Evolutionary conservation across 1,140 invertebrate species (phyloP).

Genomic region (Cotesia chilonis): DNA sequence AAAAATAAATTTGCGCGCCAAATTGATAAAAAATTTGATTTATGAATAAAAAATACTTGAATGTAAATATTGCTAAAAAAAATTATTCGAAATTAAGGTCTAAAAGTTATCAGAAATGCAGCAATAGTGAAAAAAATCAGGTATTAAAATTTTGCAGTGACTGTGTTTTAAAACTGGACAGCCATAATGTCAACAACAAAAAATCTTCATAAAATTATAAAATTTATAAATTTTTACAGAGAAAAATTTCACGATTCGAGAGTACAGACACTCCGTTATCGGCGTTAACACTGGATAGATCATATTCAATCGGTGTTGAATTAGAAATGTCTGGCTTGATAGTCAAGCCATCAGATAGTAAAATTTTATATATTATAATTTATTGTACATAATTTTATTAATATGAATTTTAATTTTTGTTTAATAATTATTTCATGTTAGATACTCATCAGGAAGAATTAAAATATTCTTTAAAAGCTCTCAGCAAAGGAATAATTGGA

Average conservation of each 20-base stretch:
- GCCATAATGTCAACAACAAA: too few species aligned
- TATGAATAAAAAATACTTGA: too few species aligned
- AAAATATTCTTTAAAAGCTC: constrained; percentile 74
- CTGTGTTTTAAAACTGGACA: too few species aligned
- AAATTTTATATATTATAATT: not conserved
- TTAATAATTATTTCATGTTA: constrained; percentile 48
- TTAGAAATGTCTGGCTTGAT: constrained; percentile 75
- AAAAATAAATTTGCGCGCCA: too few species aligned
- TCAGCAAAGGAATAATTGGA: constrained; percentile 71
- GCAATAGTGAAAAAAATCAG: too few species aligned
- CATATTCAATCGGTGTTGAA: constrained; percentile 73
- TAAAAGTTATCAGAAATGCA: too few species aligned
- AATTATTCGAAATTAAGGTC: too few species aligned
- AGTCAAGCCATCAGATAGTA: constrained; percentile 74
- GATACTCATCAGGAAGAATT: constrained; percentile 74
- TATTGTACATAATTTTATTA: not conserved
- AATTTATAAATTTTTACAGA: constrained; percentile 50
- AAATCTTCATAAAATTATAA: too few species aligned
- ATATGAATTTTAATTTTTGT: constrained; percentile 21
- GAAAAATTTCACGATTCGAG: constrained; percentile 60
- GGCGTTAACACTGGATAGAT: constrained; percentile 67
- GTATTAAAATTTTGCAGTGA: too few species aligned
- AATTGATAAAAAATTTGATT: too few species aligned
- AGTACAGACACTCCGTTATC: constrained; percentile 70
- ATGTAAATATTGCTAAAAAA: too few species aligned